Evolutionary conservation across 2,113 vertebrate species (phyloP), one percentile per base, ranked within the genome.

Genomic region (Atrichornis clamosus): DNA sequence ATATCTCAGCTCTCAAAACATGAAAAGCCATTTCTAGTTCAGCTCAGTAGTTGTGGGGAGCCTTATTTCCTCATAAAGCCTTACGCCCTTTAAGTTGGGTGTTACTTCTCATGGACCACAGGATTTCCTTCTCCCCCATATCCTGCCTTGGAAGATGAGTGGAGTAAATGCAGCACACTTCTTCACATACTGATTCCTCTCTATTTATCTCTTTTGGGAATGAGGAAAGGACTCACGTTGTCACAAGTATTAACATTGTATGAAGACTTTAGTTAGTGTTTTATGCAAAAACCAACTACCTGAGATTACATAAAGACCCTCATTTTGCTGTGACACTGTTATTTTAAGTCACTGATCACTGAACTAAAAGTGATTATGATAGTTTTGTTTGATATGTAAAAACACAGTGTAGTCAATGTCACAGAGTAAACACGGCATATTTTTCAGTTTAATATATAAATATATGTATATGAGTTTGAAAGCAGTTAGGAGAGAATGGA

Each of bases 31-130:
- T 85, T 94, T 90, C 53, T 83, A 23, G 39, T 75, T 81, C 64
- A 85, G 13, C 67, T 49, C 46, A 47, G 53, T 11, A 53, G 27
- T 30, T 33, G 18, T 24, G 3, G 32, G 22, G 44, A 90, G 7
- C 37, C 16, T 64, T 47, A 15, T 83, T 83, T 62, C 46, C 41
- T 89, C 37, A 74, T n/a, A n/a, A n/a, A n/a, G 39, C 19, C 35
- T 1, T n/a, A n/a, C n/a, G 1, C 27, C 35, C 78, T 78, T 76
- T 20, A 37, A 33, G 39, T 8, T 42, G 26, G 21, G 53, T 4
- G 0, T 21, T 85, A 42, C 3, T 92, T 53, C 52, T 63, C 0
- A 0, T 35, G 35, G 28, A 78, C 15, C 15, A 12, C 5, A 13
- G n/a, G 15, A 15, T 67, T 84, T 95, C 70, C 26, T 24, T 81